A percentile compares a stretch with the other conserved stretches of the same genome.
These are phyloP conservation scores for Heliconius congener DNA, from an alignment of 1,140 invertebrate genomes.

Conservation along the genomic window DNA sequence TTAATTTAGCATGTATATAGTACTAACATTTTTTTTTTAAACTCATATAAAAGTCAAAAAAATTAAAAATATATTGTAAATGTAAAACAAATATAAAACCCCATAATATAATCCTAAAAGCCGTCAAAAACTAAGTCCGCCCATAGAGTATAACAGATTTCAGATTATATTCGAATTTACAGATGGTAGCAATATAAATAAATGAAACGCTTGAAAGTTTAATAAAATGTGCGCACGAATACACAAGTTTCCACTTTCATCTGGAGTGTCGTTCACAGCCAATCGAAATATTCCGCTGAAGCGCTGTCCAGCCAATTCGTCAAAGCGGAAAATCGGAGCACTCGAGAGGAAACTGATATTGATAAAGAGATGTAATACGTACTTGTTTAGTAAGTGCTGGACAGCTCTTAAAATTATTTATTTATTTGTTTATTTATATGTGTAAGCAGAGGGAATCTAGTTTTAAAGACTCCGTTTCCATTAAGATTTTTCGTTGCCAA, in stretches of 20 bases:
- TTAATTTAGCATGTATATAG: background rate
- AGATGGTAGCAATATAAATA: slow-evolving; percentile 42
- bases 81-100: too few relatives aligned
- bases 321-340: slow-evolving; percentile 51
- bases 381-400: background rate
- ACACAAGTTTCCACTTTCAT: slow-evolving; percentile 62
- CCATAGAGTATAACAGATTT: background rate
- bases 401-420: background rate
- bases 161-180: slow-evolving; percentile 12
- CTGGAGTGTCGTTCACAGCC: slow-evolving; percentile 55
- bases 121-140: background rate
- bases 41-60: too few relatives aligned
- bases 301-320: slow-evolving; percentile 56
- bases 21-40: background rate
- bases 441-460: too few relatives aligned
- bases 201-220: slow-evolving; percentile 54
- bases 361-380: slow-evolving; percentile 37
- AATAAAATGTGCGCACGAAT: slow-evolving; percentile 60
- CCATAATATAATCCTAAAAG: too few relatives aligned
- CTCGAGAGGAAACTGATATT: slow-evolving; percentile 44
- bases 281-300: slow-evolving; percentile 54
- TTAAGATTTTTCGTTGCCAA: too few relatives aligned
- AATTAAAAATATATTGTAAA: too few relatives aligned
- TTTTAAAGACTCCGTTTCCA: too few relatives aligned
- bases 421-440: background rate